Percentiles rank a stretch among this genome's conserved stretches.
Evolutionary conservation across 1,140 invertebrate species (phyloP).

Genomic region (Magallana angulata): DNA sequence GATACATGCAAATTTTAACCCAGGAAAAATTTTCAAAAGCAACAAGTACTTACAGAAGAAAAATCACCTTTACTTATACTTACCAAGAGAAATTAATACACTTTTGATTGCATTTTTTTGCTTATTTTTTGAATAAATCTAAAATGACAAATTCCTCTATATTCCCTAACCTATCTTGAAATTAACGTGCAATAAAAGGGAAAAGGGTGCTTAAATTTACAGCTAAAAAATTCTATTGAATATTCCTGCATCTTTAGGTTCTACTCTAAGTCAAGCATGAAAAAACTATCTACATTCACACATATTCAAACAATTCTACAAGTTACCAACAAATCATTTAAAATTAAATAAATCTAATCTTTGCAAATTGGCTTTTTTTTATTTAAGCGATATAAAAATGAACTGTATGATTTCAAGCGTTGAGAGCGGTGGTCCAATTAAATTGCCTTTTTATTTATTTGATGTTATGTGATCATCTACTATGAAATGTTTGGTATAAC

Average conservation of each 20-base stretch:
- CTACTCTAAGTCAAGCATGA: not conserved
- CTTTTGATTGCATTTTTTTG: too few species aligned
- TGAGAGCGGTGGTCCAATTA: not conserved
- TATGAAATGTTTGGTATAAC: slow-evolving; percentile 21
- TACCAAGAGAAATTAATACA: too few species aligned
- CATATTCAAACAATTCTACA: slow-evolving; percentile 10
- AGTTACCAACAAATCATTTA: slow-evolving; percentile 25
- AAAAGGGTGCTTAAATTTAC: too few species aligned
- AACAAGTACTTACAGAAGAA: too few species aligned
- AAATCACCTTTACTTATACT: too few species aligned
- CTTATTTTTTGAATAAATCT: too few species aligned
- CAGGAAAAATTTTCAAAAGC: too few species aligned
- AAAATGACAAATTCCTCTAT: too few species aligned
- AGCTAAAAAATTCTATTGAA: too few species aligned
- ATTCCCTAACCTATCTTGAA: too few species aligned
- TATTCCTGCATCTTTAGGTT: not conserved
- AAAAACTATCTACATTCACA: not conserved
- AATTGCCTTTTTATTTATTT: slow-evolving; percentile 3
- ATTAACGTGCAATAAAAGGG: too few species aligned
- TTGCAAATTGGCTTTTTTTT: slow-evolving; percentile 26
- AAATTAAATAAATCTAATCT: slow-evolving; percentile 35
- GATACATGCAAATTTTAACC: too few species aligned
- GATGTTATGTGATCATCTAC: slow-evolving; percentile 6
- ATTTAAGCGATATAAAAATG: not conserved
- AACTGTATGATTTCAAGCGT: not conserved